phyloP scores from a whole-genome alignment of 2,797 vertebrate genomes.

The Crocidura indochinensis region DNA sequence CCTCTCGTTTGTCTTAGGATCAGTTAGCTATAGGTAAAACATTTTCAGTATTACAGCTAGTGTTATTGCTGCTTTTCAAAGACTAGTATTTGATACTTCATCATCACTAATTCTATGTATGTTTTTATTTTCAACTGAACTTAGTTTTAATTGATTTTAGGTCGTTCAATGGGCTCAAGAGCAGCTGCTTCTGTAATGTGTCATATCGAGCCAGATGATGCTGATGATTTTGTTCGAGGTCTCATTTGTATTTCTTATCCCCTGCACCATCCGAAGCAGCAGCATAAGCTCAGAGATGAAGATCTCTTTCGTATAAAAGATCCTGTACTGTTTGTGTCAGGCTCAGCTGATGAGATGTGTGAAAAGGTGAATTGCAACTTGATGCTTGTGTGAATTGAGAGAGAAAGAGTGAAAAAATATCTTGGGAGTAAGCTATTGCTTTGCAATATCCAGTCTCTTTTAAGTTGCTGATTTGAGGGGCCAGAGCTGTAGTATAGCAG shows the following conservation, averaged over 20 bases:
- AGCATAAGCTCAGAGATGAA: slow-evolving; percentile 92
- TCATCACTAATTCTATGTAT: slow-evolving; percentile 31
- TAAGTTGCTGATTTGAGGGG: neutral
- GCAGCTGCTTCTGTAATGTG: slow-evolving; percentile 92
- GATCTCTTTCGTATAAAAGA: slow-evolving; percentile 91
- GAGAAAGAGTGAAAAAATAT: slow-evolving; percentile 19
- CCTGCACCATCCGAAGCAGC: slow-evolving; percentile 94
- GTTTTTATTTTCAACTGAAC: slow-evolving; percentile 69
- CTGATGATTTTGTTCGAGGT: slow-evolving; percentile 91
- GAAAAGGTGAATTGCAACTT: slow-evolving; percentile 90
- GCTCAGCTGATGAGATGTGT: slow-evolving; percentile 96
- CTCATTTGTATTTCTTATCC: slow-evolving; percentile 96
- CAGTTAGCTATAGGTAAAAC: neutral
- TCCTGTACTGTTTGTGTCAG: slow-evolving; percentile 95
- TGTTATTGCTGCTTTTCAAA: slow-evolving; percentile 53
- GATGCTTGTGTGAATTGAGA: slow-evolving; percentile 49
- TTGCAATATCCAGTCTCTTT: slow-evolving; percentile 13
- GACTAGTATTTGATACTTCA: neutral
- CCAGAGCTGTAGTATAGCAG: no score
- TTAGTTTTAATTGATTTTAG: slow-evolving; percentile 88
- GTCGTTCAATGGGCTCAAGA: slow-evolving; percentile 96
- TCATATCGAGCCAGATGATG: slow-evolving; percentile 87
- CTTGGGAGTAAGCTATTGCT: neutral
- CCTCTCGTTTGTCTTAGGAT: neutral
- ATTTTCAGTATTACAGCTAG: slow-evolving; percentile 7